Conservation (phyloP, 2,113 vertebrate species). For the Orycteropus afer region DNA sequence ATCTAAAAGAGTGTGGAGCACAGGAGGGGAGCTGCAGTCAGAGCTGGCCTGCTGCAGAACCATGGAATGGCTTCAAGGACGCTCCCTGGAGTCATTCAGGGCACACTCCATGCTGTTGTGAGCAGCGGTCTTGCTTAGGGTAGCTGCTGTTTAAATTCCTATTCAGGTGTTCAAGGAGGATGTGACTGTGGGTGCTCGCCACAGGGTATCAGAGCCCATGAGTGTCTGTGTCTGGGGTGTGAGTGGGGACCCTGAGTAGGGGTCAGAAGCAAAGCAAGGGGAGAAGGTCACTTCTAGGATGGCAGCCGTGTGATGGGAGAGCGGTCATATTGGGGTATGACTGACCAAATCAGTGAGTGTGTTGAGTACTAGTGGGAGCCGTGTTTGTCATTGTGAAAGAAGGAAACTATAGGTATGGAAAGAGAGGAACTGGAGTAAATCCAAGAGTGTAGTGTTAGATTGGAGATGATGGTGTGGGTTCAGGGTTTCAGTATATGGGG, state of each 20-base stretch:
- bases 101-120: not conserved
- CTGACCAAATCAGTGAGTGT: rapidly evolving
- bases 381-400: not conserved
- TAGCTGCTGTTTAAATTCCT: rapidly evolving
- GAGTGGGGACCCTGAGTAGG: not conserved
- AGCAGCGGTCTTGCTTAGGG: not conserved
- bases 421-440: not conserved
- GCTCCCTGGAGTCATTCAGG: not conserved
- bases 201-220: not conserved
- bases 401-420: not conserved
- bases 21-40: not conserved
- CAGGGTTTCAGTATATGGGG: no score
- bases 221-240: rapidly evolving
- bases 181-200: not conserved
- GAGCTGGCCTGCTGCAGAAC: no score
- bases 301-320: rapidly evolving
- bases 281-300: not conserved
- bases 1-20: no score
- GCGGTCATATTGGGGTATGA: rapidly evolving
- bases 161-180: not conserved
- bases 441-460: rapidly evolving
- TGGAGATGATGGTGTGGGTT: not conserved
- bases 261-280: not conserved
- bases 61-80: not conserved
- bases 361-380: not conserved